Conservation (phyloP, 2,888 invertebrate species). For the Noctuana brunneofusca region DNA sequence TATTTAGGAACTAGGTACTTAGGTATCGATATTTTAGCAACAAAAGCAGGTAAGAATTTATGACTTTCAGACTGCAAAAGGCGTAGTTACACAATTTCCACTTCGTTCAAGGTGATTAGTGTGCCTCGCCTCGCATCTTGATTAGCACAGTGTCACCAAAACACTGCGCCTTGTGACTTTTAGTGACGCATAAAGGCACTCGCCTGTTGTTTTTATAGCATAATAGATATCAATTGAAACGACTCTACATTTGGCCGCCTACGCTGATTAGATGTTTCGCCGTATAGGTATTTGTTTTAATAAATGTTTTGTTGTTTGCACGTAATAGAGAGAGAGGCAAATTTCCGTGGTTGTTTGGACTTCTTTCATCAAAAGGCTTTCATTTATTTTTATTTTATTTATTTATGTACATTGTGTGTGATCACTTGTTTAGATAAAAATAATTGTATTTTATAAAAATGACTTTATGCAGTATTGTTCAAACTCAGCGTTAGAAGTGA, state of each 20-base stretch:
- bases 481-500: too few species aligned
- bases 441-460: too few species aligned
- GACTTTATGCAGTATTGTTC: too few species aligned
- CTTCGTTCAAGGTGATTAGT: not conserved
- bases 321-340: too few species aligned
- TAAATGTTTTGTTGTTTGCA: not conserved
- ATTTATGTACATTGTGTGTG: too few species aligned
- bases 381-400: not conserved
- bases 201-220: constrained; percentile 38
- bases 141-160: constrained; percentile 3
- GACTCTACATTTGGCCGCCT: constrained; percentile 26
- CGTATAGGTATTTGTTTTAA: constrained; percentile 1
- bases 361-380: not conserved
- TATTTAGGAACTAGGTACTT: too few species aligned
- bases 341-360: too few species aligned
- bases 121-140: not conserved
- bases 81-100: constrained; percentile 3
- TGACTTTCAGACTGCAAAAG: not conserved
- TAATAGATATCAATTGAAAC: constrained; percentile 46
- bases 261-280: constrained; percentile 1
- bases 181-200: constrained; percentile 40
- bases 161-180: constrained; percentile 7
- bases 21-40: too few species aligned
- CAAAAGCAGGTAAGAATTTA: not conserved
- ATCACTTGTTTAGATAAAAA: too few species aligned